Evolutionary conservation across 2,797 vertebrate species (phyloP).

Genomic region (Paramormyrops hopkinsi): DNA sequence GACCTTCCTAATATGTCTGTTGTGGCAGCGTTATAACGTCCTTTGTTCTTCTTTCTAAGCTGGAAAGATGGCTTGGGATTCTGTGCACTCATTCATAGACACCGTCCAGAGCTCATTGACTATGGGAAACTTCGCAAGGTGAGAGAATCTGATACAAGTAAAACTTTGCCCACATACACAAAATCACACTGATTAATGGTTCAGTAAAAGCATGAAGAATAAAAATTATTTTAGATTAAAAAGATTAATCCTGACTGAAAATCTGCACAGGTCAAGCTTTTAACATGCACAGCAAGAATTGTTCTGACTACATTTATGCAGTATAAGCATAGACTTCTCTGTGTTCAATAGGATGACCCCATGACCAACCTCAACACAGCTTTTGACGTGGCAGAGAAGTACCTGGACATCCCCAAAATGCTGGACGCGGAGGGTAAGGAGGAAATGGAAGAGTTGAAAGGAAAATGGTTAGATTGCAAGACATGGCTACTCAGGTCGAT

Average conservation of each 20-base stretch:
- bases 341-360: constrained; percentile 72
- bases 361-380: constrained; percentile 92
- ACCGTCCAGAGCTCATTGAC: constrained; percentile 96
- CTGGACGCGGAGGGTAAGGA: constrained; percentile 87
- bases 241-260: background rate
- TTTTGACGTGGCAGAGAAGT: constrained; percentile 89
- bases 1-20: background rate
- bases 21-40: background rate
- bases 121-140: constrained; percentile 96
- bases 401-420: constrained; percentile 95
- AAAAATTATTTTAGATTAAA: background rate
- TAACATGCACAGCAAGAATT: background rate
- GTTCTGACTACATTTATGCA: background rate
- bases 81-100: constrained; percentile 95
- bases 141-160: constrained; percentile 22
- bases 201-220: background rate
- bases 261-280: background rate
- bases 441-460: background rate
- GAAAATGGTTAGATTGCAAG: background rate
- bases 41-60: constrained; percentile 48
- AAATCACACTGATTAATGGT: background rate
- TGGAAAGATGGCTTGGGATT: constrained; percentile 98
- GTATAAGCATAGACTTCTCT: background rate
- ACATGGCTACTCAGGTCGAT: background rate
- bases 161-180: background rate